These are phyloP conservation scores for Semotilus atromaculatus DNA, from an alignment of 2,797 vertebrate species.

Conservation along the genomic window DNA sequence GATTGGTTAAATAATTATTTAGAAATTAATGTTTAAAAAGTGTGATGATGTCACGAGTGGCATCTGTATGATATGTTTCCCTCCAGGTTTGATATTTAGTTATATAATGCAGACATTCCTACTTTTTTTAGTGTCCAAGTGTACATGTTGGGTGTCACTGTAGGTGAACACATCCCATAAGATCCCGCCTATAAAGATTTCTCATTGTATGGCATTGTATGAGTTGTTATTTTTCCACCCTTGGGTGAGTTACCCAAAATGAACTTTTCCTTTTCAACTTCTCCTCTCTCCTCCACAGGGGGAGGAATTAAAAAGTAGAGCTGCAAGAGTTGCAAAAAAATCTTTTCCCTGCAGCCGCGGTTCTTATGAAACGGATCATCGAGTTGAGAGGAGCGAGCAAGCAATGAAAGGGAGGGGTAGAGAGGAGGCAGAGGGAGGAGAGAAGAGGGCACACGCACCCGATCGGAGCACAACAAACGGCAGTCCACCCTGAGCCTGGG, in stretches of 20 bases:
- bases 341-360: constrained; percentile 70
- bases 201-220: constrained; percentile 34
- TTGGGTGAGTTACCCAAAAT: constrained; percentile 23
- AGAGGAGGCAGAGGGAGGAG: constrained; percentile 56
- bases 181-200: background rate
- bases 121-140: background rate
- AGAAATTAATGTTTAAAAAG: background rate
- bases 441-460: constrained; percentile 61
- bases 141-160: background rate
- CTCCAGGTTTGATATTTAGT: background rate
- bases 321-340: constrained; percentile 69
- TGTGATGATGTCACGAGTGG: background rate
- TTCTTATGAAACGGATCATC: constrained; percentile 70
- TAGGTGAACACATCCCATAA: background rate
- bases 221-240: constrained; percentile 45
- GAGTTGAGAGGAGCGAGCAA: constrained; percentile 63
- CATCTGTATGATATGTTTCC: background rate
- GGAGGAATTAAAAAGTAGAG: constrained; percentile 68
- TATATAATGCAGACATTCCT: background rate
- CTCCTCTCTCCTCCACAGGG: constrained; percentile 52
- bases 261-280: constrained; percentile 52
- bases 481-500: constrained; percentile 58
- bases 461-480: constrained; percentile 68
- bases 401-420: constrained; percentile 67
- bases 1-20: background rate